phyloP scores from a whole-genome alignment of 1,140 invertebrate genomes.

The Philaenus spumarius region DNA sequence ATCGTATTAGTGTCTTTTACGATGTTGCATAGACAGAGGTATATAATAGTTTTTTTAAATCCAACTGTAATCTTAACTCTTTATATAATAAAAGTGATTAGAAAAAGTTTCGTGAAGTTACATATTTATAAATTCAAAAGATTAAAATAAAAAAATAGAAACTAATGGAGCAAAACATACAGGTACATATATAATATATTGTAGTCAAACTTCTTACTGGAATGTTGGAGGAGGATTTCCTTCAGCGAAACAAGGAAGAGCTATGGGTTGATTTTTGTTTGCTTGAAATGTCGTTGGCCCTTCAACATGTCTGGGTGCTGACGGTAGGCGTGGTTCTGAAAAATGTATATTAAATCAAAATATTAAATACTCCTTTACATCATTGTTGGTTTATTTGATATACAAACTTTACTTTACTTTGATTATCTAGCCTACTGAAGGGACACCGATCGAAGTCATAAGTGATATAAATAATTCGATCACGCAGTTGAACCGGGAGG shows the following conservation, averaged over 20 bases:
- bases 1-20: too few species aligned
- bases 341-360: background rate
- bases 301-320: background rate
- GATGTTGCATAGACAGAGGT: too few species aligned
- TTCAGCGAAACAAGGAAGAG: slow-evolving; percentile 39
- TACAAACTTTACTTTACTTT: too few species aligned
- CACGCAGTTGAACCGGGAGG: too few species aligned
- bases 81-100: too few species aligned
- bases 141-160: background rate
- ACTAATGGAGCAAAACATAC: background rate
- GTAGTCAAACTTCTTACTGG: slow-evolving; percentile 33
- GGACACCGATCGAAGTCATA: too few species aligned
- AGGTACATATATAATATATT: background rate
- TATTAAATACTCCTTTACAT: background rate
- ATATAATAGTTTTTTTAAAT: too few species aligned
- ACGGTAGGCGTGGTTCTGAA: background rate
- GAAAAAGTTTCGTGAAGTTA: too few species aligned
- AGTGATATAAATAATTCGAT: too few species aligned
- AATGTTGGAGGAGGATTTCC: slow-evolving; percentile 39
- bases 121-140: background rate
- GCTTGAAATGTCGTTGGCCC: slow-evolving; percentile 22
- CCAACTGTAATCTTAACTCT: too few species aligned
- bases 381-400: too few species aligned
- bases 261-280: slow-evolving; percentile 35
- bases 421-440: too few species aligned